Base-by-base conservation (phyloP, 2,797 vertebrate genomes). In the Squalus acanthias region DNA sequence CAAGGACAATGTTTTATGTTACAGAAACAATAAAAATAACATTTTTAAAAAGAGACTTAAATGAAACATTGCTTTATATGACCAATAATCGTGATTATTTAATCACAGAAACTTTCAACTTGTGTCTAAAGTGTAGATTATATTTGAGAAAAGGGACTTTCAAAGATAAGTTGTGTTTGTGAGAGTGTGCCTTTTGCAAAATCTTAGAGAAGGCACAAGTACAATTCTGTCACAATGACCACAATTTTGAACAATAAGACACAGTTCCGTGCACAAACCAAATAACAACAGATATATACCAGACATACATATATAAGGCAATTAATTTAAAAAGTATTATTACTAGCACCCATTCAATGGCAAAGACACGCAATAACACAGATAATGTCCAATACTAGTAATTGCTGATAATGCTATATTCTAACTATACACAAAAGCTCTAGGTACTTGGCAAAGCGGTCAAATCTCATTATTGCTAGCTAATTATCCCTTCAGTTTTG, bases 271-370 rank as follows among this genome's bases (percentile, higher is more conserved):
- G 70, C 94, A 95, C 94, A 95, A 72, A 57, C 94, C 70, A 95
- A 76, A 95, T 76, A 95, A 72, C 69, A 76, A 74, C 70, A 95
- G 70, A 74, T 76, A 93, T 20, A 95, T 95, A 95, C 70, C 70
- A 95, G 94, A 95, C 94, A 57, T 76, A 95, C 94, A 95, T 76
- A 76, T 76, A 95, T 95, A 95, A 95, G 94, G 94, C 94, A 95
- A 95, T 95, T 95, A 95, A 95, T 74, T 95, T 57, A 95, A 57
- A 95, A 95, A 95, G 94, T 95, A 95, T 95, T 95, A 95, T 95
- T 74, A 95, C 94, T 95, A 95, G 94, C 94, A 95, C 94, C 94
- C 94, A 76, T 95, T 95, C 70, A 95, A 50, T 74, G 94, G 94
- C 70, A 74, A 95, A 95, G 94, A 95, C 94, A 76, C 50, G 69